These are phyloP conservation scores for Eupithecia insigniata DNA, from an alignment of 2,888 invertebrate species.

Conservation along the genomic window DNA sequence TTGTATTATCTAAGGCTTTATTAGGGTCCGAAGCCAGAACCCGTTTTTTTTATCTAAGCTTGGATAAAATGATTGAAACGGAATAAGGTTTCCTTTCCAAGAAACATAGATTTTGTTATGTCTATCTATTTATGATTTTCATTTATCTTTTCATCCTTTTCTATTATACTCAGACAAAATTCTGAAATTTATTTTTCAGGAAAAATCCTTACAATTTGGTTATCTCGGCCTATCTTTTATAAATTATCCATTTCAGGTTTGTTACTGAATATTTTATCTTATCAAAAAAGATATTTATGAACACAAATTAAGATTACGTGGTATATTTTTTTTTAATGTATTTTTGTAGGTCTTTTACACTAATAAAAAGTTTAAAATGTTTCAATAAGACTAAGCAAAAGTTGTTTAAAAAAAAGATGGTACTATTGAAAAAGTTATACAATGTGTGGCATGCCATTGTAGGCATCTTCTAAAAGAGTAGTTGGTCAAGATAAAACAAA, in stretches of 20 bases:
- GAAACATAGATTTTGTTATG: slow-evolving; percentile 24
- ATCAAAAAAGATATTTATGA: neutral
- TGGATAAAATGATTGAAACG: slow-evolving; percentile 30
- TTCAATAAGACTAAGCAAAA: neutral
- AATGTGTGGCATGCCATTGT: too few species aligned
- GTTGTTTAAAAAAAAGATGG: too few species aligned
- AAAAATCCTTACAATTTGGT: slow-evolving; percentile 43
- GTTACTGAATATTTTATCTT: neutral
- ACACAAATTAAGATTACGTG: neutral
- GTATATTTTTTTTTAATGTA: neutral
- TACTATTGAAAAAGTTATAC: neutral
- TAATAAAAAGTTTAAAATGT: neutral
- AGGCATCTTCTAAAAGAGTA: neutral
- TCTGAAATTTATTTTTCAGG: slow-evolving; percentile 40
- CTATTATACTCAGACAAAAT: slow-evolving; percentile 36
- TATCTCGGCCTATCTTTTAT: neutral
- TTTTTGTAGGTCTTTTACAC: neutral
- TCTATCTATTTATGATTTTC: slow-evolving; percentile 35
- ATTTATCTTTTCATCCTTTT: slow-evolving; percentile 27
- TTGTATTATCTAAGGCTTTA: slow-evolving; percentile 23
- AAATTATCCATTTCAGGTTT: neutral
- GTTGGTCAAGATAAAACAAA: neutral
- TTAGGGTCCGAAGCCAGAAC: slow-evolving; percentile 25
- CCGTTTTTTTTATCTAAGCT: slow-evolving; percentile 25
- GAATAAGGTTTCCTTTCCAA: slow-evolving; percentile 22